phyloP scores from a whole-genome alignment of 2,797 vertebrate species.

The Otolemur crassicaudatus region DNA sequence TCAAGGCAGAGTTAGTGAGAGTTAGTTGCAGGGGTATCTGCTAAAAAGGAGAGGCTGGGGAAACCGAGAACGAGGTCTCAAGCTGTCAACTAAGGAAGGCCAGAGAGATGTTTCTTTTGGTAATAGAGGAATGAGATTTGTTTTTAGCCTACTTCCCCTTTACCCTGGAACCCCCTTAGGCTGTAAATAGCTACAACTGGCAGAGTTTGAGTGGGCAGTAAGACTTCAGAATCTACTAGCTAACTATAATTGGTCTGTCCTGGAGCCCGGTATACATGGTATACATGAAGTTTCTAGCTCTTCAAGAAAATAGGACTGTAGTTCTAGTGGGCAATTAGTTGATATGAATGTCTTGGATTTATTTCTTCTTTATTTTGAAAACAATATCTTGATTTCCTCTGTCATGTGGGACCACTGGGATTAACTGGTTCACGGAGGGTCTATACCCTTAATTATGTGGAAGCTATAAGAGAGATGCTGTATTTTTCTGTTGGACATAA shows the following conservation, averaged over 20 bases:
- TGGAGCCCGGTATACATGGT: not conserved
- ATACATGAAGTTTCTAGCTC: not conserved
- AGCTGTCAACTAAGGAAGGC: not conserved
- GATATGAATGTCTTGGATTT: not conserved
- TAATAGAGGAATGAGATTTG: not conserved
- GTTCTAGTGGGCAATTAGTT: not conserved
- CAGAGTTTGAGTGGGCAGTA: not conserved
- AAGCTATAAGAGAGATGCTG: not conserved
- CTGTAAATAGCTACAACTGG: not conserved
- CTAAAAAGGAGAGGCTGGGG: not conserved
- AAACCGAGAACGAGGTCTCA: not conserved
- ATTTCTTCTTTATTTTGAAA: conserved; percentile 17
- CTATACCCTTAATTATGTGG: not conserved
- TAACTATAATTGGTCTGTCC: not conserved
- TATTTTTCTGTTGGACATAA: not conserved
- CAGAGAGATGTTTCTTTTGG: not conserved
- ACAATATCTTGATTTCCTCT: not conserved
- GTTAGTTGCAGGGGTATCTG: not conserved
- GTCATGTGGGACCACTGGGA: not conserved
- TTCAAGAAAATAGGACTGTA: not conserved
- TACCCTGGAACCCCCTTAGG: not conserved
- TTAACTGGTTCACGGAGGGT: not conserved
- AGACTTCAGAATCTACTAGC: not conserved
- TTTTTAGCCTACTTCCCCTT: not conserved
- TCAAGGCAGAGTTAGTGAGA: not conserved